Evolutionary conservation across 2,113 vertebrate genomes (phyloP).

Genomic region (Rhynchopsitta pachyrhyncha): DNA sequence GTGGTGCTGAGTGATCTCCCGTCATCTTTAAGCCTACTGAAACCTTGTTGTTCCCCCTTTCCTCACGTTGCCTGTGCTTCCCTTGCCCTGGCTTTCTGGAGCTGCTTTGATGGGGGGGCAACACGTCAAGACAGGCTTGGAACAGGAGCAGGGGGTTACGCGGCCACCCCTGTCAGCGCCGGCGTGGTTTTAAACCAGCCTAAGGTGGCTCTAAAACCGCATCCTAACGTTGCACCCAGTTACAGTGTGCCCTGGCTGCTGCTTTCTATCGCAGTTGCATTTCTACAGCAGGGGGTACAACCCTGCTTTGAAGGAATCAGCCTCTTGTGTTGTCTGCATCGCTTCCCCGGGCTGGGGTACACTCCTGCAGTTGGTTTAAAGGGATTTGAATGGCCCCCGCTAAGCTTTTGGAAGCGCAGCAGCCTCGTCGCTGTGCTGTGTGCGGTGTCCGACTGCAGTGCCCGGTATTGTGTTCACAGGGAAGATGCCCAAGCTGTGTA

Average conservation of each 20-base stretch:
- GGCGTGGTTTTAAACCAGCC: fast-evolving
- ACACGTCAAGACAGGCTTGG: background rate
- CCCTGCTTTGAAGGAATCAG: fast-evolving
- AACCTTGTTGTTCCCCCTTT: background rate
- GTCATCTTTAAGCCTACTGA: background rate
- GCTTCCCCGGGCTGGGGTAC: fast-evolving
- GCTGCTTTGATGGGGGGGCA: background rate
- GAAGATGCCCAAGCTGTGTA: background rate
- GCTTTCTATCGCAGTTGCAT: background rate
- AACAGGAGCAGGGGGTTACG: background rate
- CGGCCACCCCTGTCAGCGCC: too few relatives aligned
- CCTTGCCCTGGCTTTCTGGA: background rate
- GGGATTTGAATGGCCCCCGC: fast-evolving
- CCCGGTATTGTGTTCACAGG: background rate
- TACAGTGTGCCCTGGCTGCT: background rate
- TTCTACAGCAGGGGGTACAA: fast-evolving
- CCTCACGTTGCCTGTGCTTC: fast-evolving
- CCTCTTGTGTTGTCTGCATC: background rate
- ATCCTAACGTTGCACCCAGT: background rate
- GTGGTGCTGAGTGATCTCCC: too few relatives aligned
- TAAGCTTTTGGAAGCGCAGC: background rate
- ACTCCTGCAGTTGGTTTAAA: fast-evolving
- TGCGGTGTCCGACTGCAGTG: fast-evolving
- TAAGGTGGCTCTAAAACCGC: background rate
- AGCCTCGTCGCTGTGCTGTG: background rate